These are phyloP conservation scores for Eumerus sabulonum DNA, from an alignment of 2,888 invertebrate species.

Conservation along the genomic window DNA sequence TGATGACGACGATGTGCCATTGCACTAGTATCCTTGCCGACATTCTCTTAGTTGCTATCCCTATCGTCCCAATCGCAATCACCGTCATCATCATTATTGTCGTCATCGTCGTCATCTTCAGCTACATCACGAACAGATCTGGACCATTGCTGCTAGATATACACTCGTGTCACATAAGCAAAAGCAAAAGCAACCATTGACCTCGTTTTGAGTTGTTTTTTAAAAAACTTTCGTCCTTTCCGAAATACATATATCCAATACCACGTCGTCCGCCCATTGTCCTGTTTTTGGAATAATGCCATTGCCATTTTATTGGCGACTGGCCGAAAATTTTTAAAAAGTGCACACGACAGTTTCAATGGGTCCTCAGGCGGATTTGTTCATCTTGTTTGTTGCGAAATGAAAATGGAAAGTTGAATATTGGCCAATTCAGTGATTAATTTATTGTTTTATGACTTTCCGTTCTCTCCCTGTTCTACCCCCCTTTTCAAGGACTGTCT, in stretches of 20 bases:
- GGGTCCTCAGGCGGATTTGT: conserved; percentile 34
- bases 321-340: conserved; percentile 54
- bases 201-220: conserved; percentile 47
- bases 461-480: too few relatives aligned
- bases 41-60: conserved; percentile 10
- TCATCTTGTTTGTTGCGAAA: conserved; percentile 34
- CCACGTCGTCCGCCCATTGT: conserved; percentile 39
- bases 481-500: too few relatives aligned
- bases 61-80: conserved; percentile 35
- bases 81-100: conserved; percentile 50
- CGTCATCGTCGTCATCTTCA: conserved; percentile 36
- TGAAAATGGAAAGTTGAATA: conserved; percentile 63
- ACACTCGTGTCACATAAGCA: background rate
- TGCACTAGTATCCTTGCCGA: conserved; percentile 51
- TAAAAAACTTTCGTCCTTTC: conserved; percentile 48
- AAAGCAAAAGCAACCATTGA: conserved; percentile 62
- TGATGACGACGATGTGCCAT: conserved; percentile 46
- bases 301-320: conserved; percentile 65
- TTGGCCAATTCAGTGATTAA: conserved; percentile 64
- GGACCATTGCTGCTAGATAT: conserved; percentile 10
- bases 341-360: conserved; percentile 43
- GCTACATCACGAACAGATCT: conserved; percentile 29
- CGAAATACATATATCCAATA: conserved; percentile 21
- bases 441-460: conserved; percentile 45
- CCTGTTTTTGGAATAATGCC: conserved; percentile 62